A percentile compares a stretch with the other conserved stretches of the same genome.
phyloP scores from a whole-genome alignment of 2,113 vertebrate genomes.

The Syngnathus floridae region DNA sequence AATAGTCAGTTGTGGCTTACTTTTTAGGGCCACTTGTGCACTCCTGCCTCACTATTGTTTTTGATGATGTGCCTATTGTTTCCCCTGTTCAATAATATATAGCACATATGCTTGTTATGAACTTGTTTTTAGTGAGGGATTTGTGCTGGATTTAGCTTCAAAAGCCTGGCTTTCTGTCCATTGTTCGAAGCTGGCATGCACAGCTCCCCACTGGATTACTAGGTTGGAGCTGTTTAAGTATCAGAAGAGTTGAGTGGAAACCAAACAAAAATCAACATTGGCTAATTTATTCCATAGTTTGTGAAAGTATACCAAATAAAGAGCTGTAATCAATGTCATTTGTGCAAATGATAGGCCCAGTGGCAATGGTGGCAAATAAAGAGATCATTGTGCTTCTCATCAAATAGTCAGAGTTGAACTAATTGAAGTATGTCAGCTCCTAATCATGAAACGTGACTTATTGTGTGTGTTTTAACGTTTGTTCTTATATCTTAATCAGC shows the following conservation, averaged over 20 bases:
- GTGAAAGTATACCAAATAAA: not conserved
- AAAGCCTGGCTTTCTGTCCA: conserved; percentile 56
- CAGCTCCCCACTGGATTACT: conserved; percentile 33
- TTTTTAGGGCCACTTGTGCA: conserved; percentile 29
- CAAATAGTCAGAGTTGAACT: conserved; percentile 28
- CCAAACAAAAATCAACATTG: conserved; percentile 34
- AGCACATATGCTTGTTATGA: conserved; percentile 58
- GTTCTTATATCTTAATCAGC: conserved; percentile 62
- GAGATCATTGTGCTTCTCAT: not conserved
- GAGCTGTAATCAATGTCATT: conserved; percentile 13
- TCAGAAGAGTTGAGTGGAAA: conserved; percentile 32
- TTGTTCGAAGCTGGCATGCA: conserved; percentile 56
- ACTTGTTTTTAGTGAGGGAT: conserved; percentile 59
- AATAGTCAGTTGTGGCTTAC: conserved; percentile 38
- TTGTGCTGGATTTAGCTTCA: conserved; percentile 66
- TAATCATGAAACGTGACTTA: conserved; percentile 59
- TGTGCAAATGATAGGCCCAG: not conserved
- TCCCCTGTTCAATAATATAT: conserved; percentile 59
- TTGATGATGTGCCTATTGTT: conserved; percentile 59
- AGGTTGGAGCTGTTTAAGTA: conserved; percentile 46
- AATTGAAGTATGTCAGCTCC: conserved; percentile 41
- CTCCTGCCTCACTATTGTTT: conserved; percentile 43
- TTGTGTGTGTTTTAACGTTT: conserved; percentile 53
- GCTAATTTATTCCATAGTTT: conserved; percentile 21
- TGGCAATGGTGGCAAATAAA: not conserved